Evolutionary conservation across 2,113 vertebrate species (phyloP), one percentile per base, ranked within the genome.

Genomic region (Catharus bicknelli): DNA sequence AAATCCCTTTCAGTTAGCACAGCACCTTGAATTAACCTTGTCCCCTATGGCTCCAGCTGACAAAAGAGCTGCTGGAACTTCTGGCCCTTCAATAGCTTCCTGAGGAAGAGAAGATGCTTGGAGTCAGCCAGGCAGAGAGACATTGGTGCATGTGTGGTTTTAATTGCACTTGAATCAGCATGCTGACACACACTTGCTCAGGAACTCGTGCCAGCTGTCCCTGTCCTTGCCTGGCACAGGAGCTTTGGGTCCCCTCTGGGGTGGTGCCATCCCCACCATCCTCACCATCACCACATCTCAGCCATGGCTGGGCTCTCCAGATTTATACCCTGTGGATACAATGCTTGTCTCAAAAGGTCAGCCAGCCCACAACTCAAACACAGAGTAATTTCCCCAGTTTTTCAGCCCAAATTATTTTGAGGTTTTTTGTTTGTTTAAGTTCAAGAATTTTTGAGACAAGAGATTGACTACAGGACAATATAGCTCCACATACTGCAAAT

Each of bases 401-500:
- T 82, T 63, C 53, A 70, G n/a, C 20, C 23, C 29, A 63, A 70
- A 74, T 38, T 36, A 5, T 53, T 74, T 34, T 22, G 34, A 61
- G 5, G 1, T 7, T 9, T 57, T 85, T 62, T 38, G 11, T 70
- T 58, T 40, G 18, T 22, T 78, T 66, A 69, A 82, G 43, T 57
- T 58, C 16, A 48, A 27, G 27, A 2, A 29, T 48, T 74, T 84
- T 34, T 54, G 59, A 66, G 70, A 57, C 6, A 32, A 64, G 51
- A 88, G 18, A 55, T n/a, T 8, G 17, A 26, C 5, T 9, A 25
- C 5, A 36, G 34, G 16, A 51, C 0, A 0, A 43, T 14, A 36
- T 15, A 70, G 34, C 36, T 47, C n/a, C 51, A 73, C 0, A 0
- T 22, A 50, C 32, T 5, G 3, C 54, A 64, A 64, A 55, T 25